Evolutionary conservation across 2,888 invertebrate genomes (phyloP), one percentile per base, ranked within the genome.

Genomic region (Imbricaverruca yamaguchii): DNA sequence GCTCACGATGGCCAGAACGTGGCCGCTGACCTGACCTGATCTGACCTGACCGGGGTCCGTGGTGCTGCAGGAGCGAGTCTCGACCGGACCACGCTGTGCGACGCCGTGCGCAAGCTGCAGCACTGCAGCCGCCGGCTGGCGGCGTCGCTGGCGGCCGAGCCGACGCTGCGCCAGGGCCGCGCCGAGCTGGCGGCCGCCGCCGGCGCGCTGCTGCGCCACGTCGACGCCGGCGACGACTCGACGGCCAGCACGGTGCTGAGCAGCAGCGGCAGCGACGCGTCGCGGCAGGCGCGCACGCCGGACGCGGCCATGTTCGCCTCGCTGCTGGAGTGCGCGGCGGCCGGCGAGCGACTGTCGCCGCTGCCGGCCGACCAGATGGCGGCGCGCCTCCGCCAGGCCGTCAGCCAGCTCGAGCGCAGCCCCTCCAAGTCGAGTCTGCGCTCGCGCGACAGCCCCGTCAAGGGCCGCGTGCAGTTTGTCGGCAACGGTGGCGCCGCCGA

Each of bases 381-480:
- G 12, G 67, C 67, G 12, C 74, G 39, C 18, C 74, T 39, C 6
- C 53, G 18, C 0, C 74, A 39, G 18, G 74, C 74, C 74, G 74
- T 53, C 74, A 7, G 39, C 39, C 74, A 74, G 53, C 74, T 39
- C 53, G 53, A 21, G 39, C 74, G 15, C 74, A 74, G 74, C 53
- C 74, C 74, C 39, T 21, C 53, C 74, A 74, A 74, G 74, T 74
- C 74, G 12, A 53, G 74, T 53, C 74, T 74, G 74, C 74, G 74
- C 74, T 13, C 74, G 21, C 53, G 13, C 39, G 18, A 74, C 53
- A 74, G 74, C 18, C 74, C 74, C 18, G 74, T 74, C 18, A 74
- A 74, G 74, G 53, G 74, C 18, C 74, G 74, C 53, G 74, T 74
- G 8, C 74, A 67, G 67, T 67, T 67, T 12, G 67, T 2, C 25